Evolutionary conservation across 2,888 invertebrate species (phyloP).

Genomic region (Chrysolina americana): DNA sequence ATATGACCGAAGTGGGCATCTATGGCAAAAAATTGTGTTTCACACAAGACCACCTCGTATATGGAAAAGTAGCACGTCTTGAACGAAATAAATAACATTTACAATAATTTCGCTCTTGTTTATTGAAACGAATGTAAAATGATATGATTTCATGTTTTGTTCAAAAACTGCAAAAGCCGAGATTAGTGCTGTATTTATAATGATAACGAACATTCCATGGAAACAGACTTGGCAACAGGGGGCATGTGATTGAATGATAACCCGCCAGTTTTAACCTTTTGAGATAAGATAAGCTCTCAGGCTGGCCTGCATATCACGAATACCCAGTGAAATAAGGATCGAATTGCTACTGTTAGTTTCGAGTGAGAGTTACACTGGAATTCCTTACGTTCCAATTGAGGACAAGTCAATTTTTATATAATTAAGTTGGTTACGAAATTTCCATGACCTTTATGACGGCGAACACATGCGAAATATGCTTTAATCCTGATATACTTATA

Average conservation of each 20-base stretch:
- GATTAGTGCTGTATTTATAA: conserved; percentile 21
- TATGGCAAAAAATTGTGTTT: too few relatives aligned
- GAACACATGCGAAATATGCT: too few relatives aligned
- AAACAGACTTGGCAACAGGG: conserved; percentile 61
- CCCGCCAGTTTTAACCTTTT: conserved; percentile 60
- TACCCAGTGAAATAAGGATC: conserved; percentile 40
- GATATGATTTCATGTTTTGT: conserved; percentile 19
- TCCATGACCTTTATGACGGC: too few relatives aligned
- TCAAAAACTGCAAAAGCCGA: conserved; percentile 20
- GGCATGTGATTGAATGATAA: conserved; percentile 64
- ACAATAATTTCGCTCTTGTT: conserved; percentile 19
- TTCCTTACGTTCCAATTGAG: not conserved
- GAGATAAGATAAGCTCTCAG: conserved; percentile 58
- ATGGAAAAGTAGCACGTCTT: not conserved
- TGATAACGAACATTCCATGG: conserved; percentile 27
- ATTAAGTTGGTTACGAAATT: too few relatives aligned
- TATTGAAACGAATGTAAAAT: conserved; percentile 15
- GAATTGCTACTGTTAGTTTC: conserved; percentile 1
- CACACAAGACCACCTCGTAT: not conserved
- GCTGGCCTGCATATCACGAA: conserved; percentile 42
- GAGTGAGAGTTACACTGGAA: not conserved
- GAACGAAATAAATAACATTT: not conserved
- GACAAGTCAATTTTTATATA: not conserved
- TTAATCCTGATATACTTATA: too few relatives aligned
- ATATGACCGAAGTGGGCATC: too few relatives aligned